phyloP scores from a whole-genome alignment of 2,113 vertebrate species.

The Labeo catla region DNA sequence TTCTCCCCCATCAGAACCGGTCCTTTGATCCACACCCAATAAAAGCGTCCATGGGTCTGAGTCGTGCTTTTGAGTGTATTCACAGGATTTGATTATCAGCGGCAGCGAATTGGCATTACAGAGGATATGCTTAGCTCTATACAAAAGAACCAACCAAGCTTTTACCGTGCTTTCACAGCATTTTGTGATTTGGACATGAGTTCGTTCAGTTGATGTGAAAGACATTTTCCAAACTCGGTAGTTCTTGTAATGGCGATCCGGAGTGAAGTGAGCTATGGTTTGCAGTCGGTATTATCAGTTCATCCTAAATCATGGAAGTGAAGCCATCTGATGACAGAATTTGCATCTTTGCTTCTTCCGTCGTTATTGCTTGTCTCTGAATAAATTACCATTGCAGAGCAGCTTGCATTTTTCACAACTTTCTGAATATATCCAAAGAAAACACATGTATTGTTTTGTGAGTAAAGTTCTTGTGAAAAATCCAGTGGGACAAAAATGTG shows the following conservation, averaged over 20 bases:
- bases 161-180: background rate
- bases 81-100: slow-evolving; percentile 22
- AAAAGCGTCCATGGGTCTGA: slow-evolving; percentile 38
- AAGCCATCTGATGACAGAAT: background rate
- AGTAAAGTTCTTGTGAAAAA: background rate
- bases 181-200: background rate
- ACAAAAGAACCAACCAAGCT: slow-evolving; percentile 1
- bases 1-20: background rate
- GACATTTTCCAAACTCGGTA: background rate
- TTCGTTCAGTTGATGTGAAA: background rate
- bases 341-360: background rate
- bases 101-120: background rate
- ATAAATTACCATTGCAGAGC: background rate
- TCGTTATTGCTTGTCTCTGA: background rate
- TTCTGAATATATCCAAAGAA: background rate
- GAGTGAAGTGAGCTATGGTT: background rate
- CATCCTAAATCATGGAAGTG: background rate
- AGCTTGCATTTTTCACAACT: background rate
- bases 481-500: background rate
- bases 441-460: background rate
- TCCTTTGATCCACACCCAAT: background rate
- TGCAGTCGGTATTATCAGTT: background rate
- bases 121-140: slow-evolving; percentile 24
- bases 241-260: background rate
- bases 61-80: slow-evolving; percentile 22